Evolutionary conservation across 2,888 invertebrate species (phyloP).

Genomic region (Lobophora halterata): DNA sequence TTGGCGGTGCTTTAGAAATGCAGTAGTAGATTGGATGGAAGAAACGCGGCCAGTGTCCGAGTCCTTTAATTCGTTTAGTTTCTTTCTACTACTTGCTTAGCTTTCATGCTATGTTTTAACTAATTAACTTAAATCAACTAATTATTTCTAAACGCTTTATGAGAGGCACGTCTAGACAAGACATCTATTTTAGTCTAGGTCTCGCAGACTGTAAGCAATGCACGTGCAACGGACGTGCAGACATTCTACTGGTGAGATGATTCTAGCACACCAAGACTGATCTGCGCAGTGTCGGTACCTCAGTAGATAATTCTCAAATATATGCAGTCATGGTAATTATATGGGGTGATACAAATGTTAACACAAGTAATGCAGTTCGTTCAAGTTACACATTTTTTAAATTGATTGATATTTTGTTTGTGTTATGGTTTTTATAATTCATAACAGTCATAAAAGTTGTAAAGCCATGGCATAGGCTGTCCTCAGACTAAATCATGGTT

Average conservation of each 20-base stretch:
- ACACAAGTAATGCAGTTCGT: too few species aligned
- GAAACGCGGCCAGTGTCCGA: background rate
- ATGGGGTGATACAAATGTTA: too few species aligned
- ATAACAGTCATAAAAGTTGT: too few species aligned
- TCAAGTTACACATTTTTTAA: too few species aligned
- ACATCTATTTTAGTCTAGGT: slow-evolving; percentile 32
- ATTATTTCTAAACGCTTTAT: slow-evolving; percentile 27
- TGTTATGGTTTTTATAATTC: too few species aligned
- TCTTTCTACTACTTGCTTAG: too few species aligned
- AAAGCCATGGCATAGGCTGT: too few species aligned
- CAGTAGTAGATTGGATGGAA: too few species aligned
- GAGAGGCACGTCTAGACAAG: slow-evolving; percentile 31
- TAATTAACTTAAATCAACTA: slow-evolving; percentile 23
- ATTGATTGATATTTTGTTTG: too few species aligned
- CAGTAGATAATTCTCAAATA: background rate
- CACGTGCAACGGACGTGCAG: slow-evolving; percentile 33
- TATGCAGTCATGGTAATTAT: background rate
- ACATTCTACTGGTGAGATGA: slow-evolving; percentile 27
- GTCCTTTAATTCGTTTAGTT: background rate
- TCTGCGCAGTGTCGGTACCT: slow-evolving; percentile 6
- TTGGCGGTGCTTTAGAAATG: too few species aligned
- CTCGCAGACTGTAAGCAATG: slow-evolving; percentile 29
- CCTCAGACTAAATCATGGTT: too few species aligned
- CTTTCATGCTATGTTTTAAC: slow-evolving; percentile 10
- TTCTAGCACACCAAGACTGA: slow-evolving; percentile 6